Base-by-base conservation (phyloP, 37 sponge, comb jelly and placozoan species). In the Tethya wilhelma region DNA sequence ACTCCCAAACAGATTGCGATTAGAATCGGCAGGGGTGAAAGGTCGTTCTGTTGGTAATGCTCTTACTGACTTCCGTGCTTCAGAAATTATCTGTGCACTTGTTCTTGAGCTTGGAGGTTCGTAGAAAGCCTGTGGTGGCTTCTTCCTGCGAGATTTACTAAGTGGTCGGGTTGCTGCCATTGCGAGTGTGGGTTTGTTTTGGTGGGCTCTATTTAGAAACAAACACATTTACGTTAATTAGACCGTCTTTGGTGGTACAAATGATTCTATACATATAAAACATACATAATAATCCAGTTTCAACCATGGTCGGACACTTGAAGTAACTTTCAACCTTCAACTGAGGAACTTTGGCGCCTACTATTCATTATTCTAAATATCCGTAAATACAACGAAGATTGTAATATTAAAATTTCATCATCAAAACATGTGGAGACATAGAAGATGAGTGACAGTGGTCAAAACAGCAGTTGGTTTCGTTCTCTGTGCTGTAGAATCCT, bases 11-110 rank as follows among this genome's bases (percentile, higher is more conserved):
- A 91, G 64, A 34, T 33, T 70, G 12, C 90, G 72, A 14, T 33
- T 63, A 28, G 55, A 19, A 39, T 59, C 49, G 33, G 78, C 89
- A 20, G 93, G 93, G 20, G 93, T 93, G 74, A 31, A 73, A 4
- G 93, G 93, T 26, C 93, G 67, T 17, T 68, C 67, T 17, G 87
- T 81, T 17, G 86, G 73, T 2, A 89, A 46, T 26, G 71, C 41
- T 39, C 85, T 67, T 8, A 93, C 71, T 29, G 85, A 84, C 44
- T 64, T 44, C 49, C 93, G 56, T 14, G 93, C 93, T 65, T 93
- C 90, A 23, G 77, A 64, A 30, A 93, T 82, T 53, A 93, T 81
- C 11, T 77, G 66, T 3, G 93, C 77, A 75, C 93, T 92, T 20
- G 89, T 75, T 59, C 39, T 29, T 14, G 49, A 44, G 44, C 36